Conservation (phyloP, 2,888 invertebrate genomes). For the Anorthoa munda region DNA sequence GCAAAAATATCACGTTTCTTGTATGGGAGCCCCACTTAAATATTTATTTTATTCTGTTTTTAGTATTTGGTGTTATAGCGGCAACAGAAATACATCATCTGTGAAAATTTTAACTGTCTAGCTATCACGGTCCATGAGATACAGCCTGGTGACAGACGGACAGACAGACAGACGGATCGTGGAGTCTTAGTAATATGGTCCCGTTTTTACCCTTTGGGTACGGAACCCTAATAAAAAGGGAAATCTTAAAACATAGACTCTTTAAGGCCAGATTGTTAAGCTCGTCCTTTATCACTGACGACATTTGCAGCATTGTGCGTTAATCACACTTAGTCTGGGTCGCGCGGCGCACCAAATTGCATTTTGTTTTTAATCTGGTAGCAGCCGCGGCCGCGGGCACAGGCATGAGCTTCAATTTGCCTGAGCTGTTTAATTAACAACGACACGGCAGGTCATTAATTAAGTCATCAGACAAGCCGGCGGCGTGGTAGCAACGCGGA, state of each 20-base stretch:
- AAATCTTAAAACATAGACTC: neutral
- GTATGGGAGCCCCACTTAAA: too few species aligned
- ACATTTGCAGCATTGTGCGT: slow-evolving; percentile 63
- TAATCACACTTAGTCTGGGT: slow-evolving; percentile 74
- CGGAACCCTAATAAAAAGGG: too few species aligned
- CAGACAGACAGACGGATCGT: too few species aligned
- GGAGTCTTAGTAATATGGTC: too few species aligned
- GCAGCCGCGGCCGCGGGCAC: slow-evolving; percentile 80
- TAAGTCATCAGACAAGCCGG: slow-evolving; percentile 89
- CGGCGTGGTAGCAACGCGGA: slow-evolving; percentile 78
- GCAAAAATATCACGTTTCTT: too few species aligned
- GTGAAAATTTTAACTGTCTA: too few species aligned
- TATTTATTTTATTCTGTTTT: too few species aligned
- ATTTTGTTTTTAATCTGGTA: slow-evolving; percentile 87
- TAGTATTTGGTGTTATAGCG: too few species aligned
- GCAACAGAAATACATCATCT: too few species aligned
- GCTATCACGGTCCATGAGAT: too few species aligned
- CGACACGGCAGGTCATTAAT: slow-evolving; percentile 89
- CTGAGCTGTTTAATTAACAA: slow-evolving; percentile 88
- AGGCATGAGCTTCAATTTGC: slow-evolving; percentile 87
- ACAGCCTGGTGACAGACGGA: too few species aligned
- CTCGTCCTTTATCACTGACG: slow-evolving; percentile 20
- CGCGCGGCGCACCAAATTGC: slow-evolving; percentile 80
- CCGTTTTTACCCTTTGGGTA: too few species aligned
- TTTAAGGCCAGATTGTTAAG: slow-evolving; percentile 1